These are phyloP conservation scores for Anthophora plumipes DNA, from an alignment of 2,888 invertebrate genomes.

Conservation along the genomic window DNA sequence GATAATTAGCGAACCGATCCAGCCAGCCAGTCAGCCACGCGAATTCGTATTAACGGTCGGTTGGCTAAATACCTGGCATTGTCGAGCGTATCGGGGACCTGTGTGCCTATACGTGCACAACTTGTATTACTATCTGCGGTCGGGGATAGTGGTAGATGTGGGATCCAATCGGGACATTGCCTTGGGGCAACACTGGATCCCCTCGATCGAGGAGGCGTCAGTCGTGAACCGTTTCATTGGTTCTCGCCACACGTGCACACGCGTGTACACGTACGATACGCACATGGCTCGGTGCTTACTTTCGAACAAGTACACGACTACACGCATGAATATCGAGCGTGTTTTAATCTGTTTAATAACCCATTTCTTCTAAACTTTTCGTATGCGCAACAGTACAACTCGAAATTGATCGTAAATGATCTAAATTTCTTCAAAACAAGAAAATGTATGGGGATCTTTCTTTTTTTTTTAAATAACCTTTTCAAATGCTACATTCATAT, in stretches of 20 bases:
- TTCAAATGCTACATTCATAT: too few relatives aligned
- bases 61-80: conserved; percentile 68
- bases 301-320: conserved; percentile 18
- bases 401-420: too few relatives aligned
- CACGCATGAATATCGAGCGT: neutral
- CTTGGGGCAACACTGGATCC: conserved; percentile 68
- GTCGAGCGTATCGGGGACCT: conserved; percentile 47
- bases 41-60: conserved; percentile 59
- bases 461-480: too few relatives aligned
- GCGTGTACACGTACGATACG: conserved; percentile 19
- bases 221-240: conserved; percentile 76
- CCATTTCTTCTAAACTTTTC: too few relatives aligned
- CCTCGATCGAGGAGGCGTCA: conserved; percentile 72
- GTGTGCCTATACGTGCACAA: conserved; percentile 42
- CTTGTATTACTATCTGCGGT: conserved; percentile 66
- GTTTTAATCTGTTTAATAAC: conserved; percentile 42
- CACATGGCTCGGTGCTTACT: conserved; percentile 28
- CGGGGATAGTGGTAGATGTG: conserved; percentile 66
- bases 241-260: conserved; percentile 51
- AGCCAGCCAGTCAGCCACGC: conserved; percentile 57
- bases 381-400: too few relatives aligned
- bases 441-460: too few relatives aligned
- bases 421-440: too few relatives aligned
- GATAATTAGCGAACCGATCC: conserved; percentile 64
- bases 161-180: conserved; percentile 76